These are phyloP conservation scores for Oscheius sp. DNA, from an alignment of 2,888 invertebrate genomes.

Conservation along the genomic window DNA sequence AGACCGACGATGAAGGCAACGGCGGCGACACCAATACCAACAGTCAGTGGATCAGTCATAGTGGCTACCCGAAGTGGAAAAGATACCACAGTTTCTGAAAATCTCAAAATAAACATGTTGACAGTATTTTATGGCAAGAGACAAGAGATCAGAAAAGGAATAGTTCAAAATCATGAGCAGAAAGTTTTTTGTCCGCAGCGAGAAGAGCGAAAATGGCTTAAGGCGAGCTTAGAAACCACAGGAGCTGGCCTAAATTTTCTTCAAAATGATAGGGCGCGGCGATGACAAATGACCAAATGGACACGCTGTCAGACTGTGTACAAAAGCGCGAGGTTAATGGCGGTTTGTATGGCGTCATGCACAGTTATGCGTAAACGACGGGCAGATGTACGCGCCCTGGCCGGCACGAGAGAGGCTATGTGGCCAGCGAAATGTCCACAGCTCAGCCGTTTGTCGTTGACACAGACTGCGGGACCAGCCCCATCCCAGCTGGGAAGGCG, in stretches of 20 bases:
- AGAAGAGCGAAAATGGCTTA: neutral
- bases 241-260: conserved; percentile 8
- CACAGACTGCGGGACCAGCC: neutral
- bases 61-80: neutral
- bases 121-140: no score
- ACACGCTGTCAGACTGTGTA: conserved; percentile 26
- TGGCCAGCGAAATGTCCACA: neutral
- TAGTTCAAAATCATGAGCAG: neutral
- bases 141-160: no score
- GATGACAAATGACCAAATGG: conserved; percentile 27
- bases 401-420: neutral
- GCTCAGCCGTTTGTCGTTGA: neutral
- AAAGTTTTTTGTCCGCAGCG: neutral
- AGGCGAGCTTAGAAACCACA: neutral
- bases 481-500: conserved; percentile 1
- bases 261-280: conserved; percentile 15
- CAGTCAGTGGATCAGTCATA: neutral
- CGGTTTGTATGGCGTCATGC: conserved; percentile 11
- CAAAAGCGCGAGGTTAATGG: conserved; percentile 16
- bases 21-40: neutral
- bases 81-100: conserved; percentile 2
- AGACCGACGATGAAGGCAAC: conserved; percentile 21
- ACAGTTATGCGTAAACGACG: conserved; percentile 16
- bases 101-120: neutral
- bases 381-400: conserved; percentile 9